phyloP scores from a whole-genome alignment of 2,113 vertebrate species.

The Archilochus colubris region DNA sequence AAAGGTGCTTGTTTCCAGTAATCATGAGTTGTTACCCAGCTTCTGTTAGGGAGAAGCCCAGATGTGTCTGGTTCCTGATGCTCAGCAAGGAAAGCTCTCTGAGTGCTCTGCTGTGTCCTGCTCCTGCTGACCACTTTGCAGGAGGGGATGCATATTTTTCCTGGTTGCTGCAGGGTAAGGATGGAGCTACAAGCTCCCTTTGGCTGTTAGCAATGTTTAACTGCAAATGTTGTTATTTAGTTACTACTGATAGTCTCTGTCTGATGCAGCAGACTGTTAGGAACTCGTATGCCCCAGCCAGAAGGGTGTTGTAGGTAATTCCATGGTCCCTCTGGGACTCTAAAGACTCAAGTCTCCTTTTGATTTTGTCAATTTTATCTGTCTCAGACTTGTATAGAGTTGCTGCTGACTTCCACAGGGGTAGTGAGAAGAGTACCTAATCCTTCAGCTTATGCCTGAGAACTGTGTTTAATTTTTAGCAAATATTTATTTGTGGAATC shows the following conservation, averaged over 20 bases:
- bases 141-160: background rate
- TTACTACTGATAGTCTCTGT: background rate
- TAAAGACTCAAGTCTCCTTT: background rate
- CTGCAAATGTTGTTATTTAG: background rate
- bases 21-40: rapidly evolving
- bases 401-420: background rate
- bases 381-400: background rate
- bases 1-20: background rate
- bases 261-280: background rate
- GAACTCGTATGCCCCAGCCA: rapidly evolving
- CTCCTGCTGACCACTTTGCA: background rate
- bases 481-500: background rate
- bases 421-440: background rate
- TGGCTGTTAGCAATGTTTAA: background rate
- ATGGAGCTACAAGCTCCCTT: background rate
- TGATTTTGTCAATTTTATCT: background rate
- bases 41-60: background rate
- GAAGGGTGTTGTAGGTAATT: background rate
- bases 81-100: background rate
- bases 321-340: background rate
- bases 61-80: background rate
- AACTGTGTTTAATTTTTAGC: background rate
- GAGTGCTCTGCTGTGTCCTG: no score
- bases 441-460: background rate
- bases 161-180: background rate